These are phyloP conservation scores for Sycobia sp. DNA, from an alignment of 1,140 invertebrate species.

Conservation along the genomic window DNA sequence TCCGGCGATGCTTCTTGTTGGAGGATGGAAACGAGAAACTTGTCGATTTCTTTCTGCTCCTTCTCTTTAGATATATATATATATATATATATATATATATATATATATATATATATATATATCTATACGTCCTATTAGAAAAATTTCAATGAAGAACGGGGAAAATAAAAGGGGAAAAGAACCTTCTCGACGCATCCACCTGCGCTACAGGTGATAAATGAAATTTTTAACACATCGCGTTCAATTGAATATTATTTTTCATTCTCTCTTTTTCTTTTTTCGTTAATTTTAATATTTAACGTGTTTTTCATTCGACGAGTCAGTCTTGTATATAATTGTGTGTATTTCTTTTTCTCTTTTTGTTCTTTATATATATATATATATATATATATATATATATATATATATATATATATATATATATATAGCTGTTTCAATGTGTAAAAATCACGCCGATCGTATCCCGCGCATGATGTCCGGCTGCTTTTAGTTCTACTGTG, in stretches of 20 bases:
- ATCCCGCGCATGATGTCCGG: background rate
- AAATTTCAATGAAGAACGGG: too few relatives aligned
- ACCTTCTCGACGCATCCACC: constrained; percentile 37
- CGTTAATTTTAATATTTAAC: too few relatives aligned
- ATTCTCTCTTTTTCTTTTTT: too few relatives aligned
- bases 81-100: background rate
- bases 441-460: constrained; percentile 20
- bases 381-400: too few relatives aligned
- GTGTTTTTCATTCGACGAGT: constrained; percentile 44
- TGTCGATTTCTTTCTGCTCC: background rate
- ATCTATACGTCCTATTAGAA: too few relatives aligned
- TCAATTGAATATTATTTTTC: constrained; percentile 42
- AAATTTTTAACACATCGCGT: constrained; percentile 41
- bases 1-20: background rate
- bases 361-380: too few relatives aligned
- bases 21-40: too few relatives aligned
- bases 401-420: too few relatives aligned
- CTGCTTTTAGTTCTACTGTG: background rate
- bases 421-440: too few relatives aligned
- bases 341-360: constrained; percentile 7
- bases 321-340: constrained; percentile 50
- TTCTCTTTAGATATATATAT: background rate
- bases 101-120: too few relatives aligned
- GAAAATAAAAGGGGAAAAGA: too few relatives aligned
- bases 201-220: constrained; percentile 42